These are phyloP conservation scores for Zootoca vivipara DNA, from an alignment of 2,113 vertebrate species.

Conservation along the genomic window DNA sequence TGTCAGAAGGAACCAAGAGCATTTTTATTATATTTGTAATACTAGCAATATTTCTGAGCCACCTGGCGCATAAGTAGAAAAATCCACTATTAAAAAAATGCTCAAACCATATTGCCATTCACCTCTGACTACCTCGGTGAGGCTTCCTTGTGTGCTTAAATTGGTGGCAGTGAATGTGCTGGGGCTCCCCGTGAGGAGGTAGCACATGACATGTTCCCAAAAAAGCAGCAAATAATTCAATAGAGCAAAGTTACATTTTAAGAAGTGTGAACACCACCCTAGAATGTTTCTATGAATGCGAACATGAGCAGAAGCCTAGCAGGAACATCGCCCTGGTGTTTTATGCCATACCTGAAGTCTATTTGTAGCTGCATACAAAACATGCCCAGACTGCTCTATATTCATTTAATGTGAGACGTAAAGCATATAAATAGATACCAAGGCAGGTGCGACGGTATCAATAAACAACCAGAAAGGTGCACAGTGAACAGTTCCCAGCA, in stretches of 20 bases:
- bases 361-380: constrained; percentile 3
- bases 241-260: background rate
- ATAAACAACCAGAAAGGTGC: background rate
- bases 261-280: background rate
- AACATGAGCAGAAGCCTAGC: background rate
- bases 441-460: background rate
- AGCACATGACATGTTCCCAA: background rate
- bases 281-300: background rate
- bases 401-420: constrained; percentile 1
- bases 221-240: background rate
- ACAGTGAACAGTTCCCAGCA: background rate
- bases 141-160: background rate
- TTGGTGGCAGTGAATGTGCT: background rate
- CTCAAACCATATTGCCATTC: background rate
- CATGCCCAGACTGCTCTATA: background rate
- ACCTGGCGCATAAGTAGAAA: background rate
- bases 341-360: background rate
- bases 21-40: background rate
- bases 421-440: constrained; percentile 4
- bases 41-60: background rate
- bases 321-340: background rate
- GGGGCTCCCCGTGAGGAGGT: background rate
- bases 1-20: background rate
- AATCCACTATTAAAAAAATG: background rate
- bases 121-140: background rate